Conservation (phyloP, 2,888 invertebrate species). For the Spatulosminthurus flaviceps region DNA sequence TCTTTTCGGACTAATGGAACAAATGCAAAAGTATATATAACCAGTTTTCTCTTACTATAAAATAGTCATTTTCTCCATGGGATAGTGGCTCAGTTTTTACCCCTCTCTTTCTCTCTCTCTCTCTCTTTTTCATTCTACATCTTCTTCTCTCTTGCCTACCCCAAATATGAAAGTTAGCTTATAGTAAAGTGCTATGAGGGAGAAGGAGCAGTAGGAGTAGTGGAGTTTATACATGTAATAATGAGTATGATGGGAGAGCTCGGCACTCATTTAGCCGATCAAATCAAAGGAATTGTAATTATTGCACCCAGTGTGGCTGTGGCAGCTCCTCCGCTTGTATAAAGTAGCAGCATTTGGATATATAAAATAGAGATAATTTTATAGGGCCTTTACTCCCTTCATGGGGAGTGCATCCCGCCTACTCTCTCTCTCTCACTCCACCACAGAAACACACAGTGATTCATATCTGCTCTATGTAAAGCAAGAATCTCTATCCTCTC, state of each 20-base stretch:
- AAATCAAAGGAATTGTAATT: slow-evolving; percentile 56
- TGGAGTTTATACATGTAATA: slow-evolving; percentile 29
- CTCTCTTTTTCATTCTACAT: no score
- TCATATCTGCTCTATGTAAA: not conserved
- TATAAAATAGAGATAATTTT: slow-evolving; percentile 13
- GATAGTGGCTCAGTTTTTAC: slow-evolving; percentile 39
- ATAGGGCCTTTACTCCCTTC: slow-evolving; percentile 14
- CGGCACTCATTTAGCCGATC: slow-evolving; percentile 51
- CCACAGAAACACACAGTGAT: not conserved
- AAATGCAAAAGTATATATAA: no score
- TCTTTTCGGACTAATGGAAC: no score
- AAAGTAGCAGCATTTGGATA: not conserved
- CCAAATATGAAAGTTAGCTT: not conserved
- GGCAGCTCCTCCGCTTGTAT: slow-evolving; percentile 12
- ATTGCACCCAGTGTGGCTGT: slow-evolving; percentile 48
- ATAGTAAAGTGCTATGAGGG: not conserved
- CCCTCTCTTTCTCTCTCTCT: slow-evolving; percentile 7
- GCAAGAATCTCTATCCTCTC: not conserved
- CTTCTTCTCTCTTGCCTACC: not conserved
- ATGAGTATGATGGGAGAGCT: slow-evolving; percentile 43
- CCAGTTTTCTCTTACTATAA: not conserved
- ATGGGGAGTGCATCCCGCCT: slow-evolving; percentile 3
- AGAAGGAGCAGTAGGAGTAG: not conserved
- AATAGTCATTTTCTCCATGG: not conserved
- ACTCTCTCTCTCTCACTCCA: slow-evolving; percentile 9